phyloP scores from a whole-genome alignment of 2,113 vertebrate genomes.

The Raja brachyura region DNA sequence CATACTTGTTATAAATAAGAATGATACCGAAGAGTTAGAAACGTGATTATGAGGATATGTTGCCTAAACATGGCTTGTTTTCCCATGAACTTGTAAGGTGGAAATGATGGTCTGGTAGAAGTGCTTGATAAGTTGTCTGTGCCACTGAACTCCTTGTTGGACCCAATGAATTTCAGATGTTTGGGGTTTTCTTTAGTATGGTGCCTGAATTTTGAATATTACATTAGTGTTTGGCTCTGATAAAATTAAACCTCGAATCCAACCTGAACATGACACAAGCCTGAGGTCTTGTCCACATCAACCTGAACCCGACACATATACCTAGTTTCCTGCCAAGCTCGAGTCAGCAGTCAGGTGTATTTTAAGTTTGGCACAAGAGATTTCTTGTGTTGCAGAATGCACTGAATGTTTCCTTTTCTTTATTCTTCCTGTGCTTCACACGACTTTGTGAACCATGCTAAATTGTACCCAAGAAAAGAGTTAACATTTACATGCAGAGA shows the following conservation, averaged over 20 bases:
- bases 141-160: neutral
- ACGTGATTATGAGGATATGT: neutral
- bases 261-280: no score
- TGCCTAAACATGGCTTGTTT: neutral
- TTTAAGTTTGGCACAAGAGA: neutral
- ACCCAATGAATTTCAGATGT: neutral
- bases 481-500: neutral
- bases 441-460: neutral
- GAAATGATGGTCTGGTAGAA: neutral
- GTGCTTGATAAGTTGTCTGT: neutral
- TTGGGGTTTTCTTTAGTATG: neutral
- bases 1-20: neutral
- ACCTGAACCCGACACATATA: no score
- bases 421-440: neutral
- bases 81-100: neutral
- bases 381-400: neutral
- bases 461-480: neutral
- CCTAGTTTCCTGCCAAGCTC: no score
- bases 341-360: no score
- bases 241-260: no score
- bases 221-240: no score
- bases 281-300: no score
- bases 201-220: neutral
- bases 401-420: neutral
- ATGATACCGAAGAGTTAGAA: neutral